Evolutionary conservation across 2,797 vertebrate genomes (phyloP), one percentile per base, ranked within the genome.

Genomic region (Falco rusticolus): DNA sequence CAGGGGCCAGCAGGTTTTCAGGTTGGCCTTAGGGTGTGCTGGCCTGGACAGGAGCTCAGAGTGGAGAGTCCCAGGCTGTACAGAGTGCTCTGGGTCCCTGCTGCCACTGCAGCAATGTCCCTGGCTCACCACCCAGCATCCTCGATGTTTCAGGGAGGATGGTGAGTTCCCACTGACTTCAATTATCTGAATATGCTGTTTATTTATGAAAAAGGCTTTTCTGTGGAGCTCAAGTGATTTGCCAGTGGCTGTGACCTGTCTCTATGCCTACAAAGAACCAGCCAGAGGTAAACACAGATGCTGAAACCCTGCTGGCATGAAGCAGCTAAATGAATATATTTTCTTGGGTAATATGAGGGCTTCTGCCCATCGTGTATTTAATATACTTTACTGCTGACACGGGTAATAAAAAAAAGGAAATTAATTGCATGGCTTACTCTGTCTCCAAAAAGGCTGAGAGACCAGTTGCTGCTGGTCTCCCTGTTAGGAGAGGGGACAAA

Each of bases 281-380:
- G 31, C 33, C 26, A 54, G 39, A 2, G 7, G 48, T 33, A 77
- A 87, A 66, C 26, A 81, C 72, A 90, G 53, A 59, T 78, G 57
- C 61, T 53, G 74, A 53, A 85, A 92, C 90, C 64, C 63, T 89
- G 74, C 17, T 54, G 56, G 77, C 81, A 84, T 77, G 63, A 91
- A 65, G n/a, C 16, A 11, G 41, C 25, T 69, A 91, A 93, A 84
- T 86, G 48, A 94, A 95, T 93, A 15, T 50, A 87, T 97, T 92
- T 97, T 94, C 59, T 89, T 8, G 8, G 50, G 45, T 66, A 91
- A 77, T 65, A 79, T 10, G 31, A 93, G 50, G 90, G 71, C 59
- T 65, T 75, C 68, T 72, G 37, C 47, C 88, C 78, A 45, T 2
- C 3, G 22, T 33, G 14, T 65, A 70, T 89, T 91, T 77, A 69